Conservation (phyloP, 2,888 invertebrate species). For the Phortica magna region DNA sequence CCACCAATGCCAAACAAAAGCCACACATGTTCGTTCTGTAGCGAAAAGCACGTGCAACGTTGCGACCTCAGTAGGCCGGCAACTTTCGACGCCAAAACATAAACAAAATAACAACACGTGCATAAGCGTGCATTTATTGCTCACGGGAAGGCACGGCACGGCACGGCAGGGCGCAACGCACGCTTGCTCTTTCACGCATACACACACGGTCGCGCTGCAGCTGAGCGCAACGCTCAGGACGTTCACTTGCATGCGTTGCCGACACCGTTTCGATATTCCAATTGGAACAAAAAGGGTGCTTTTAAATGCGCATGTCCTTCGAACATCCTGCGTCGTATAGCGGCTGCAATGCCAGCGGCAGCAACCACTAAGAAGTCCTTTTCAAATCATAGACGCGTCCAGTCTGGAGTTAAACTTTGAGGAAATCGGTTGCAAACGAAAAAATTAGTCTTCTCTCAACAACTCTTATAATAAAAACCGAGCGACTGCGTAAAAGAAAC, state of each 20-base stretch:
- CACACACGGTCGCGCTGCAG: constrained; percentile 48
- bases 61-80: constrained; percentile 9
- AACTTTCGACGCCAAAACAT: constrained; percentile 25
- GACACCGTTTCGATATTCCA: constrained; percentile 49
- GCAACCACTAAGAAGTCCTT: constrained; percentile 65
- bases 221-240: constrained; percentile 38
- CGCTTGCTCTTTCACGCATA: constrained; percentile 50
- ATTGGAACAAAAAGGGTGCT: constrained; percentile 58
- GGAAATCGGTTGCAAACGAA: constrained; percentile 73
- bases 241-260: neutral
- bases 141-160: constrained; percentile 43
- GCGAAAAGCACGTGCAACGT: constrained; percentile 13
- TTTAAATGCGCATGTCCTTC: constrained; percentile 74
- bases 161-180: constrained; percentile 34
- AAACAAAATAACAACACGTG: constrained; percentile 21
- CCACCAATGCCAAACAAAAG: neutral
- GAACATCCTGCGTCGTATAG: constrained; percentile 70
- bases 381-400: constrained; percentile 67
- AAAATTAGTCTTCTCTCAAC: constrained; percentile 54
- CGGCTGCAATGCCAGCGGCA: constrained; percentile 37
- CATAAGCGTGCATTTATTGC: neutral
- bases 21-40: neutral
- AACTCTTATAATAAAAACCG: constrained; percentile 46
- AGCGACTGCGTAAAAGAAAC: constrained; percentile 63
- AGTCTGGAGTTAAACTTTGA: constrained; percentile 77